Evolutionary conservation across 2,888 invertebrate genomes (phyloP), one percentile per base, ranked within the genome.

Genomic region (Phytoseiulus persimilis): DNA sequence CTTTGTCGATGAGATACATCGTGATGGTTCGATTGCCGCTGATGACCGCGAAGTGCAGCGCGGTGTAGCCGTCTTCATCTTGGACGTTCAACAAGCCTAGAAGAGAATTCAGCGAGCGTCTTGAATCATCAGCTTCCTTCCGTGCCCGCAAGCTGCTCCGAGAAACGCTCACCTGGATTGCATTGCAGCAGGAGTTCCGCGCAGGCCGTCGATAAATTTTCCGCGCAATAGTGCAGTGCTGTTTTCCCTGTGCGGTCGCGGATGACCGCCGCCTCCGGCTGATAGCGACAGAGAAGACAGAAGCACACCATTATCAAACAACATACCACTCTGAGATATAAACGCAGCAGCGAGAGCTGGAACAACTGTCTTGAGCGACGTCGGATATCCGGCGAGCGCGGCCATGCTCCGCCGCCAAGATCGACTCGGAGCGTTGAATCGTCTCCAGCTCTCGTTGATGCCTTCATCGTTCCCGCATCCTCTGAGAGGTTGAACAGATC

Each of bases 41-140:
- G 92, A 98, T 98, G 91, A 98, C 97, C 39, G 98, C 98, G 92
- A 98, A 95, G 93, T 98, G 97, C 90, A 99, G 94, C 18, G 98
- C 96, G 18, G 98, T 97, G 92, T 98, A 96, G 90, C 98, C 98
- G 93, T 98, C 98, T 91, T 96, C 96, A 93, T 98, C 98, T 84
- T 95, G 94, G 83, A 95, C 95, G 93, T 96, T 95, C 90, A 97
- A 94, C 91, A 98, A 94, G 91, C 95, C 87, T 87, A 93, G 45
- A 23, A 84, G 23, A 31, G 31, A 9, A 84, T 23, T 32, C 18
- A 18, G 11, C 93, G 65, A 65, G 65, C 83, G 9, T 92, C 91
- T 31, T 91, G 89, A 83, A 45, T 39, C 39, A 39, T 3, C 39
- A 39, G 39, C 39, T 9, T 6, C 9, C 9, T 3, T 39, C 39